phyloP scores from a whole-genome alignment of 2,113 vertebrate species.

The Daubentonia madagascariensis region DNA sequence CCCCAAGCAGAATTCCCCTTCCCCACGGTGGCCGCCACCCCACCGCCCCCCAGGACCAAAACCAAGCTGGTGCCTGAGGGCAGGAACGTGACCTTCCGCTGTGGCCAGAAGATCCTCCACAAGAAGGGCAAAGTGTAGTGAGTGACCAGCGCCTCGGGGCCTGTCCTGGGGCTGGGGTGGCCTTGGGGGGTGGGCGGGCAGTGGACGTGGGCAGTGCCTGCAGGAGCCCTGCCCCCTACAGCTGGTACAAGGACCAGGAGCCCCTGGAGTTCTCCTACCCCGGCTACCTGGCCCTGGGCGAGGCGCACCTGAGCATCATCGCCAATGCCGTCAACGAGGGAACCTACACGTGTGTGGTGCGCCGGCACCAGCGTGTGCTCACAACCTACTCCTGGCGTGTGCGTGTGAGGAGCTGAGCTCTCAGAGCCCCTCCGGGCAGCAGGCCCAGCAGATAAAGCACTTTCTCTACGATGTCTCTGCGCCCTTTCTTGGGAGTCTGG shows the following conservation, averaged over 20 bases:
- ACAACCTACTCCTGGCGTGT: conserved; percentile 97
- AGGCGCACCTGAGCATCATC: conserved; percentile 94
- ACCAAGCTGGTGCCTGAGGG: conserved; percentile 93
- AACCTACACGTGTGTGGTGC: conserved; percentile 95
- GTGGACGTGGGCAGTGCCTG: background rate
- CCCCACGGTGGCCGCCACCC: conserved; percentile 89
- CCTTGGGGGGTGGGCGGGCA: background rate
- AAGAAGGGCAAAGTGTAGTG: conserved; percentile 97
- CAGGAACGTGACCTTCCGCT: conserved; percentile 94
- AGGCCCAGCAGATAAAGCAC: conserved; percentile 45
- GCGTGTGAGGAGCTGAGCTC: conserved; percentile 83
- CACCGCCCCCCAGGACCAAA: conserved; percentile 91
- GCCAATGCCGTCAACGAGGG: conserved; percentile 98
- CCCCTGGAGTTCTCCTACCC: conserved; percentile 94
- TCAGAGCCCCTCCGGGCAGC: background rate
- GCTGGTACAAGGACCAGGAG: conserved; percentile 98
- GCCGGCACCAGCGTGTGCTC: conserved; percentile 91
- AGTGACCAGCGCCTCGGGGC: conserved; percentile 77
- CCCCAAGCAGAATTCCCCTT: conserved; percentile 91
- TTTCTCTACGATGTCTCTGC: background rate
- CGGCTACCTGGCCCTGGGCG: conserved; percentile 92
- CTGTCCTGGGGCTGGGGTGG: background rate
- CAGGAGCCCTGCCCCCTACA: conserved; percentile 69
- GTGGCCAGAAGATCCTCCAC: conserved; percentile 94
- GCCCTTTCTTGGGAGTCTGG: background rate